Percentiles rank a stretch among this genome's conserved stretches.
Conservation (phyloP, 2,113 vertebrate species). For the Rana temporaria region DNA sequence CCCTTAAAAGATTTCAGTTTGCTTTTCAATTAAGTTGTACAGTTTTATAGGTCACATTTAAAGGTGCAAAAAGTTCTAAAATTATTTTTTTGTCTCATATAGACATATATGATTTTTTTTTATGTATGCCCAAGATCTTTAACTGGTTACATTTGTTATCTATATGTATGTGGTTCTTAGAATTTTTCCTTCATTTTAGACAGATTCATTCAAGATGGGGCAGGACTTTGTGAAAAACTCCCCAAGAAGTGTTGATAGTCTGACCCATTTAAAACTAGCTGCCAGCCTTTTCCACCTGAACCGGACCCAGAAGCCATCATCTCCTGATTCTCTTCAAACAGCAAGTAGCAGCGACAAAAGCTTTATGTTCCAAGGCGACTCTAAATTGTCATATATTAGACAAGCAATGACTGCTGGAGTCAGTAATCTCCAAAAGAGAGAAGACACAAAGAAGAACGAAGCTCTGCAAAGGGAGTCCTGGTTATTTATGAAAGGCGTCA, state of each 20-base stretch:
- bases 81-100: too few species aligned
- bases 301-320: constrained; percentile 56
- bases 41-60: too few species aligned
- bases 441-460: constrained; percentile 65
- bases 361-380: constrained; percentile 65
- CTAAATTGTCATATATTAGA: constrained; percentile 69
- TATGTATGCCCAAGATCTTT: too few species aligned
- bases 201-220: constrained; percentile 94
- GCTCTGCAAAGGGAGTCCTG: constrained; percentile 86
- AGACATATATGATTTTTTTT: too few species aligned
- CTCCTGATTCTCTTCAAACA: constrained; percentile 62
- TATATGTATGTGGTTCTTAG: too few species aligned
- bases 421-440: constrained; percentile 53
- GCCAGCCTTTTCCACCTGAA: constrained; percentile 71
- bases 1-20: too few species aligned
- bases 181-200: constrained; percentile 70
- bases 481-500: constrained; percentile 97
- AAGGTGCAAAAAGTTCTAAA: too few species aligned
- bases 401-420: constrained; percentile 26
- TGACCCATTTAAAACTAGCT: constrained; percentile 71
- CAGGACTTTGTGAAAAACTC: constrained; percentile 80
- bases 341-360: constrained; percentile 63
- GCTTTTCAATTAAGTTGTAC: too few species aligned
- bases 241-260: constrained; percentile 68
- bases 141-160: too few species aligned